These are phyloP conservation scores for Mustelus asterias DNA, from an alignment of 2,113 vertebrate genomes.

Conservation along the genomic window DNA sequence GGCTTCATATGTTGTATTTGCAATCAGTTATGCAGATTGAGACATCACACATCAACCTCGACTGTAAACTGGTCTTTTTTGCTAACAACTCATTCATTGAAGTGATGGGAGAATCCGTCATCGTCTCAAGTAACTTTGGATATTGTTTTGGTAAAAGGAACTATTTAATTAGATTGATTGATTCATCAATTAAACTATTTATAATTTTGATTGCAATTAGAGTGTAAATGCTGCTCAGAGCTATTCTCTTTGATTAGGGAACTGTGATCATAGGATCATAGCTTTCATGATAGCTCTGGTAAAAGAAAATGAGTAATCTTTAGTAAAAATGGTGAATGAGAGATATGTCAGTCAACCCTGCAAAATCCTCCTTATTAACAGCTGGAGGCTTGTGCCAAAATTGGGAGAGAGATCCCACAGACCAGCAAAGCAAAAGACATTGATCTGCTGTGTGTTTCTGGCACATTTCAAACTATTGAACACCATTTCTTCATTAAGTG, in stretches of 20 bases:
- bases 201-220: neutral
- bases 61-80: no score
- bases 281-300: neutral
- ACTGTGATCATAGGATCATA: neutral
- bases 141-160: neutral
- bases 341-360: neutral
- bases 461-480: no score
- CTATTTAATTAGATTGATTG: neutral
- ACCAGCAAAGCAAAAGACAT: neutral
- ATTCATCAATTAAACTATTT: neutral
- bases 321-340: neutral
- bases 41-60: no score
- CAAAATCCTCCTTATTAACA: neutral
- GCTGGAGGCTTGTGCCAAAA: neutral
- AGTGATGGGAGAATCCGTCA: no score
- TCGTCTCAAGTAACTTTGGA: neutral
- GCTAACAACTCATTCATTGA: no score
- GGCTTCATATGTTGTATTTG: no score
- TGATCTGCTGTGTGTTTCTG: no score
- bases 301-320: neutral
- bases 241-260: neutral
- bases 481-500: no score
- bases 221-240: neutral
- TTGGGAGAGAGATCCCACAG: neutral
- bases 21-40: no score